Percentiles rank a stretch among this genome's conserved stretches.
These are phyloP conservation scores for Coelinius sp. DNA, from an alignment of 2,888 invertebrate species.

Conservation along the genomic window DNA sequence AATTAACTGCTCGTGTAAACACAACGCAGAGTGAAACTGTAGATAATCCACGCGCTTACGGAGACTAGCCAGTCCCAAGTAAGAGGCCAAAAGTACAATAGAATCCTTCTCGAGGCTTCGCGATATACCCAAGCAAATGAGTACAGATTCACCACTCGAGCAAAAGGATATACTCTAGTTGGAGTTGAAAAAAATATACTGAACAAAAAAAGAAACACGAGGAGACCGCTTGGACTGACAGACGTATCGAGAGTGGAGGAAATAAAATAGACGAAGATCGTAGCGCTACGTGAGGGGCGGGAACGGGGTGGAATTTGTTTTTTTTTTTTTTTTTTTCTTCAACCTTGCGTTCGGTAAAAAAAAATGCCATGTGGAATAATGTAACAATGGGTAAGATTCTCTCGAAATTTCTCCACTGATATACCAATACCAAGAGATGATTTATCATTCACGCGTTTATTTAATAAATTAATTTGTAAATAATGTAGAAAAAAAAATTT, in stretches of 20 bases:
- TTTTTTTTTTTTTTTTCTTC: constrained; percentile 36
- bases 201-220: constrained; percentile 13
- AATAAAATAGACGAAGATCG: constrained; percentile 23
- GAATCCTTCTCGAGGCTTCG: constrained; percentile 3
- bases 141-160: constrained; percentile 1
- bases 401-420: background rate
- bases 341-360: background rate
- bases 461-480: background rate
- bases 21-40: background rate
- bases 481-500: background rate
- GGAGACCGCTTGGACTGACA: constrained; percentile 30
- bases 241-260: background rate
- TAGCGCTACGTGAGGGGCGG: constrained; percentile 41
- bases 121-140: background rate
- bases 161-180: background rate
- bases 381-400: background rate
- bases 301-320: constrained; percentile 42
- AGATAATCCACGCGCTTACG: background rate
- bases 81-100: background rate
- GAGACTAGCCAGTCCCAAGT: background rate
- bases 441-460: too few species aligned
- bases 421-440: background rate
- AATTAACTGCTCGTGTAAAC: background rate
- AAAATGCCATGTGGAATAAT: background rate
- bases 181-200: background rate